Evolutionary conservation across 2,888 invertebrate genomes (phyloP).

Genomic region (Eledona agricola): DNA sequence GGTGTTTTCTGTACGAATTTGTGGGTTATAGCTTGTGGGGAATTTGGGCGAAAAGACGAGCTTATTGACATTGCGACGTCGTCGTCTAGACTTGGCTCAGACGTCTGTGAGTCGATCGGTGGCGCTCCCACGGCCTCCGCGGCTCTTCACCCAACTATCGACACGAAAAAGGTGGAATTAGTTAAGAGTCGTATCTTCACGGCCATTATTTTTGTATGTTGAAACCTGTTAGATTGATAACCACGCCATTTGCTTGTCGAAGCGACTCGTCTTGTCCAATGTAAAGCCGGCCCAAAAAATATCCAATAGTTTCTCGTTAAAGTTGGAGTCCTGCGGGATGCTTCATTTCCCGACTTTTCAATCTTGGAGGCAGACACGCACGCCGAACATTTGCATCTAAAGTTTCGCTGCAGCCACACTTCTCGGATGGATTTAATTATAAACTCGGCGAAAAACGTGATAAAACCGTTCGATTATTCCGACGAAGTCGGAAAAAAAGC

Average conservation of each 20-base stretch:
- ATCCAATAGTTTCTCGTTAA: slow-evolving; percentile 23
- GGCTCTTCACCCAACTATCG: slow-evolving; percentile 37
- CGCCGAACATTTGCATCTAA: slow-evolving; percentile 13
- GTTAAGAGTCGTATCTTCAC: slow-evolving; percentile 31
- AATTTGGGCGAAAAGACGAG: too few relatives aligned
- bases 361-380: slow-evolving; percentile 8
- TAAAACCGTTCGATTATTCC: slow-evolving; percentile 28
- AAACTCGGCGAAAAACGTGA: slow-evolving; percentile 14
- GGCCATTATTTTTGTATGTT: slow-evolving; percentile 44
- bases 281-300: background rate
- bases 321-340: slow-evolving; percentile 20
- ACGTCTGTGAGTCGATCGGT: slow-evolving; percentile 41
- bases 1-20: background rate
- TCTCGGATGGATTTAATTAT: slow-evolving; percentile 19
- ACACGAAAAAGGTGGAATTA: slow-evolving; percentile 50
- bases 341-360: slow-evolving; percentile 14
- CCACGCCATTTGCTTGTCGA: slow-evolving; percentile 36
- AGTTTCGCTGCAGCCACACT: slow-evolving; percentile 8
- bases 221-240: slow-evolving; percentile 43
- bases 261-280: slow-evolving; percentile 3
- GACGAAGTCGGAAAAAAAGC: slow-evolving; percentile 16
- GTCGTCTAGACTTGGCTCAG: too few relatives aligned
- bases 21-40: too few relatives aligned
- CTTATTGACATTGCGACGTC: too few relatives aligned
- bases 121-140: slow-evolving; percentile 44